Conservation (phyloP, 2,113 vertebrate species). For the Eonycteris spelaea region DNA sequence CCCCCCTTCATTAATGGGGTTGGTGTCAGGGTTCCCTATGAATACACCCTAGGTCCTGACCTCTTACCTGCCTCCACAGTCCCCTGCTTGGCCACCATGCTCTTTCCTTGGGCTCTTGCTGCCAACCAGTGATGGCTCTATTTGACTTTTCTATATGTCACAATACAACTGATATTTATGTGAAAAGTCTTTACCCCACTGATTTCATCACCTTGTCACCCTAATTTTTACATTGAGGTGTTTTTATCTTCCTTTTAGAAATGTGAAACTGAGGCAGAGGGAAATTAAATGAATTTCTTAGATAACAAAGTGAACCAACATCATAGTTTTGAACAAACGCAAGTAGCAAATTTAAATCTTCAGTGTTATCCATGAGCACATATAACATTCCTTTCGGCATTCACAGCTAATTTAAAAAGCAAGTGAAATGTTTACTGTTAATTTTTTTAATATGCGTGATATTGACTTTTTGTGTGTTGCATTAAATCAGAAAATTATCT, state of each 20-base stretch:
- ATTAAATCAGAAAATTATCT: conserved; percentile 33
- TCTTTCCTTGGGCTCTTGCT: not conserved
- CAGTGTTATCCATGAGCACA: not conserved
- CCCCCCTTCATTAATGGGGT: no score
- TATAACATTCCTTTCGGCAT: not conserved
- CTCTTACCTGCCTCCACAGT: not conserved
- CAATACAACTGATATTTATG: not conserved
- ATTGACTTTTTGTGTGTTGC: conserved; percentile 42
- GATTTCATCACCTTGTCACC: not conserved
- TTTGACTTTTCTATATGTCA: not conserved
- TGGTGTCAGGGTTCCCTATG: not conserved
- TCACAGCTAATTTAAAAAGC: not conserved
- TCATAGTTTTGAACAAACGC: not conserved
- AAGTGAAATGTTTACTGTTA: not conserved
- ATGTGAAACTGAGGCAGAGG: conserved; percentile 8
- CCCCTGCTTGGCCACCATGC: not conserved
- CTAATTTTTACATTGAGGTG: not conserved
- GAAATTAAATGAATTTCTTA: conserved; percentile 4
- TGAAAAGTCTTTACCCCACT: not conserved
- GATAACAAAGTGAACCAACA: not conserved
- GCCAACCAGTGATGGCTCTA: not conserved
- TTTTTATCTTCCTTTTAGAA: conserved; percentile 8
- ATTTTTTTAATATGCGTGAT: not conserved
- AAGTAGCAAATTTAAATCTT: not conserved
- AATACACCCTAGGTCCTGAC: not conserved